Conservation (phyloP, 2,797 vertebrate genomes). For the Pogoniulus pusillus region DNA sequence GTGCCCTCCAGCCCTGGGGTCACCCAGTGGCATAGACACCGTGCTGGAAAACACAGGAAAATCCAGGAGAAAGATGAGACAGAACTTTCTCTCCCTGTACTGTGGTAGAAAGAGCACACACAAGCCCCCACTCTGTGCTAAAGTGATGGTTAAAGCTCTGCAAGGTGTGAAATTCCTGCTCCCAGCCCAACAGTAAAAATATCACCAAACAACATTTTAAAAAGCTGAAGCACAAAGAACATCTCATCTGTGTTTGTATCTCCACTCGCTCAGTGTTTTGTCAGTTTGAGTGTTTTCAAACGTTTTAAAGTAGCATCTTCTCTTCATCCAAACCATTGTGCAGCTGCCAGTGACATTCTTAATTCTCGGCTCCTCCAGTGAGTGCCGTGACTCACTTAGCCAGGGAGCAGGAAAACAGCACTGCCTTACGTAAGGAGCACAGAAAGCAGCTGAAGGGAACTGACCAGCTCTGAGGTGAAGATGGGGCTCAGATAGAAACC, state of each 20-base stretch:
- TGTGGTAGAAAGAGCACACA: background rate
- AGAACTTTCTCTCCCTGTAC: background rate
- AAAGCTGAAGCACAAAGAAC: slow-evolving; percentile 52
- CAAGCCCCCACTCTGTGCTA: background rate
- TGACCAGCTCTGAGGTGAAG: accelerated
- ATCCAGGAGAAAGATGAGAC: background rate
- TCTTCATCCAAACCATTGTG: slow-evolving; percentile 47
- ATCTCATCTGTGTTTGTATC: slow-evolving; percentile 40
- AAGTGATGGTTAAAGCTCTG: background rate
- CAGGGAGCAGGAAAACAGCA: background rate
- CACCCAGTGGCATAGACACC: accelerated
- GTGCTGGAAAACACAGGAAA: background rate
- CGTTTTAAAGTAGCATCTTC: slow-evolving; percentile 42
- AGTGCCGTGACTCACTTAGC: slow-evolving; percentile 6
- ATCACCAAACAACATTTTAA: background rate
- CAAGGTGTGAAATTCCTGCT: slow-evolving; percentile 17
- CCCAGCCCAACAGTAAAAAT: background rate
- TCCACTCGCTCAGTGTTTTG: slow-evolving; percentile 14
- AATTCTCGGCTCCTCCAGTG: background rate
- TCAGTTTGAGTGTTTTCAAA: slow-evolving; percentile 61
- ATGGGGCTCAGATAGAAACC: background rate
- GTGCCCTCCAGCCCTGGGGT: background rate
- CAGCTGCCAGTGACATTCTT: slow-evolving; percentile 38
- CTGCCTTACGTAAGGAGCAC: background rate
- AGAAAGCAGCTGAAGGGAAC: background rate